Base-by-base conservation (phyloP, 2,888 invertebrate genomes). In the Rhabditophanes sp. region DNA sequence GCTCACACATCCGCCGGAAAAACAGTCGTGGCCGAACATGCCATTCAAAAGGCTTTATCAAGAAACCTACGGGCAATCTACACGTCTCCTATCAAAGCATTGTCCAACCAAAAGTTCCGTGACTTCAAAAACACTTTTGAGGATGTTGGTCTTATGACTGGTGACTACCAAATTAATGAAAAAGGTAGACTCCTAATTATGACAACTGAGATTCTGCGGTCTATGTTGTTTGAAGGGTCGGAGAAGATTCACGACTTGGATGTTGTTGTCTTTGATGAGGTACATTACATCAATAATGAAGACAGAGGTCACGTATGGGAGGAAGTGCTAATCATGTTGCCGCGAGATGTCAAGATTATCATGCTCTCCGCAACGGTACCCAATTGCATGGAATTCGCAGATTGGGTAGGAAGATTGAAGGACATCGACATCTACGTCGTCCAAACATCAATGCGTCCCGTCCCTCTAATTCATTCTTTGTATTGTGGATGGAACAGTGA, bases 21-120 rank as follows among this genome's bases (percentile, higher is more conserved):
- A 72, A 99, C 96, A 0, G 93, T 88, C 0, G 88, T 99, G 1
- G 96, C 96, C 0, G 96, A 96, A 69, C 99, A 96, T 68, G 96
- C 96, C 0, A 87, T 99, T 49, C 33, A 8, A 4, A 41, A 40
- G 5, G 6, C 28, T 37, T 14, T 19, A 9, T 16, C 2, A 31
- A 6, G 12, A 35, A 8, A 17, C 31, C 40, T 36, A 35, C 54
- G 65, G 26, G 59, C 53, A n/a, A 65, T 99, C 44, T 99, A 99
- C 68, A 99, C 96, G 0, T 93, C 93, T 0, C 96, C 96, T 0
- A 93, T 99, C 48, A 99, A 96, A 71, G 96, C 96, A 0, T 69
- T 96, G 2, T 96, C 93, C 0, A 96, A 96, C 72, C 96, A 96
- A 66, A 99, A 96, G 67, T 99, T 84, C 69, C 76, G 88, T 18